Evolutionary conservation across 2,888 invertebrate species (phyloP), one percentile per base, ranked within the genome.

Genomic region (Catocala nupta): DNA sequence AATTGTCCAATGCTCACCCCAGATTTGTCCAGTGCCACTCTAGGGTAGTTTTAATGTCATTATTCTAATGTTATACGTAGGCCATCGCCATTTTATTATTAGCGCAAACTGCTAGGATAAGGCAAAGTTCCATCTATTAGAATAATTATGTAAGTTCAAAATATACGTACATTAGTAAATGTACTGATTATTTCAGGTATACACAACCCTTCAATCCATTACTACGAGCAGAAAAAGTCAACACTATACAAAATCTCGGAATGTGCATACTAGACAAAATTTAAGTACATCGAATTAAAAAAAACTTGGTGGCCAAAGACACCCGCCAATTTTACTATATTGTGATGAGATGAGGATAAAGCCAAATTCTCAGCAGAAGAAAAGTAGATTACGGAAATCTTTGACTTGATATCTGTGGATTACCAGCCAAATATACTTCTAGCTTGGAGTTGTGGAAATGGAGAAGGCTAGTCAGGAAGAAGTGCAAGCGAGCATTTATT

Each of bases 231-330:
- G 84, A 85, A 44, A 96, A 96, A 87, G 81, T 94, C 0, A 90
- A 88, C 62, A 89, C 95, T 9, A 96, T 96, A 71, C 87, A 95
- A 80, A 95, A 94, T 59, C 86, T 97, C 12, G 95, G 95, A 39
- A 95, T 96, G 71, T 96, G 96, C 33, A 92, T 95, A 10, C 94
- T 96, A 1, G 95, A 96, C 81, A 97, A 97, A 90, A 95, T 97
- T n/a, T n/a, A n/a, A n/a, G 65, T 96, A 96, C 83, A 89, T 97
- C 2, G 95, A 96, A 81, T 97, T 96, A 82, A 93, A 95, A 1
- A 84, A 92, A 45, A 92, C 94, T 0, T 97, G 97, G 96, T 97
- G 97, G 96, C 94, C 89, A 0, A 84, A 88, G 55, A 72, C 80
- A 0, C 87, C 90, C 1, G 87, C 90, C 10, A 94, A 93, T 50